Percentiles rank a stretch among this genome's conserved stretches.
Evolutionary conservation across 1,140 invertebrate species (phyloP).

Genomic region (Cepaea nemoralis): DNA sequence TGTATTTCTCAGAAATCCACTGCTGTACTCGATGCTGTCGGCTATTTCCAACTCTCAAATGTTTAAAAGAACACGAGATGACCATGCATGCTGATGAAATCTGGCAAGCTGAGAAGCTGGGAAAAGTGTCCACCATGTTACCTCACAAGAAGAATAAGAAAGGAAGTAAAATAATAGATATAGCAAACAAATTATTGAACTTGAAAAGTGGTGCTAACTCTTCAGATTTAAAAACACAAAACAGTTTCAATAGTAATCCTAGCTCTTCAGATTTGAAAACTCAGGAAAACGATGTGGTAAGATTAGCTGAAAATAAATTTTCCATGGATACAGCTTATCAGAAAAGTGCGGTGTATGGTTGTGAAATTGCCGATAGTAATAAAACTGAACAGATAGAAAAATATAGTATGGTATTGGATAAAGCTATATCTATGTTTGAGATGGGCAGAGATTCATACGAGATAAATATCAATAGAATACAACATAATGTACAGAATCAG

Average conservation of each 20-base stretch:
- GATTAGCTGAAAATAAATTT: not conserved
- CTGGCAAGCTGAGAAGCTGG: not conserved
- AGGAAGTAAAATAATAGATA: not conserved
- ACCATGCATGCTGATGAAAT: not conserved
- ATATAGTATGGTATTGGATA: not conserved
- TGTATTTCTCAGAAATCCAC: not conserved
- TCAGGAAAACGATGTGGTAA: not conserved
- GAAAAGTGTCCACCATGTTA: not conserved
- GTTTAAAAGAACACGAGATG: not conserved
- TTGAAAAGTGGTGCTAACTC: not conserved
- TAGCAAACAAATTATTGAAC: not conserved
- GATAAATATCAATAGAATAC: not conserved
- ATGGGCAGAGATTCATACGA: not conserved
- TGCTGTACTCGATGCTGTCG: not conserved
- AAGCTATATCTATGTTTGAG: not conserved
- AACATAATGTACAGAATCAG: not conserved
- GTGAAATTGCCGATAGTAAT: not conserved
- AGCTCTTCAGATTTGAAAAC: not conserved
- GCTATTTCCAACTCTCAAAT: not conserved
- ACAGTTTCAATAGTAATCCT: too few species aligned
- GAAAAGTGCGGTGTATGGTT: not conserved
- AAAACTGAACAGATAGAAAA: not conserved
- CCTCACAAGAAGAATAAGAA: not conserved
- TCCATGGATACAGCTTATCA: not conserved
- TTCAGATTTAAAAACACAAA: too few species aligned